phyloP scores from a whole-genome alignment of 2,888 invertebrate species.

The Ptychoptera albimana region DNA sequence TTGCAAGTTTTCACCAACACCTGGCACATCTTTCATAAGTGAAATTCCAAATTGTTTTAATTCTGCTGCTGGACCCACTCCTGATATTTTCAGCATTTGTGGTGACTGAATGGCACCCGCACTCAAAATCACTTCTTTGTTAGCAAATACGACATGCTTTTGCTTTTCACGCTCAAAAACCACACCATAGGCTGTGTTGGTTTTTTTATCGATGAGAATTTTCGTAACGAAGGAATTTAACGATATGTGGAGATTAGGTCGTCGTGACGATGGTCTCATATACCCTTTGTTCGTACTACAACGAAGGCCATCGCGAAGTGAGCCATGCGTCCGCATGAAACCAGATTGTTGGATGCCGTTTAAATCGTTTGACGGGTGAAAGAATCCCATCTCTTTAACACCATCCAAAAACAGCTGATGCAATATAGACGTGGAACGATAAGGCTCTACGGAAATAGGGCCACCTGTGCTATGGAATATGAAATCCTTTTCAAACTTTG shows the following conservation, averaged over 20 bases:
- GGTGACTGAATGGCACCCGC: slow-evolving; percentile 75
- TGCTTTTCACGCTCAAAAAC: slow-evolving; percentile 31
- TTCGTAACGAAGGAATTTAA: slow-evolving; percentile 50
- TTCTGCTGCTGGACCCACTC: slow-evolving; percentile 53
- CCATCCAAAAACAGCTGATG: slow-evolving; percentile 52
- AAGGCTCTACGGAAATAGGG: slow-evolving; percentile 55
- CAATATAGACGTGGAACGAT: slow-evolving; percentile 51
- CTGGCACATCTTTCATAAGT: slow-evolving; percentile 43
- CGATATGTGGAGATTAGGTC: slow-evolving; percentile 59
- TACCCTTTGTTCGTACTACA: slow-evolving; percentile 77
- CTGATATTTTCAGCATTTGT: slow-evolving; percentile 74
- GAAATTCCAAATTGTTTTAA: slow-evolving; percentile 42
- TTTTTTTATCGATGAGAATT: slow-evolving; percentile 42
- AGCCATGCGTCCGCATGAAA: slow-evolving; percentile 60
- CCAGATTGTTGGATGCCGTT: slow-evolving; percentile 70
- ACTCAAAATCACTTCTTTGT: slow-evolving; percentile 67
- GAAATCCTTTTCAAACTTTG: slow-evolving; percentile 36
- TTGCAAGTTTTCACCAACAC: slow-evolving; percentile 68
- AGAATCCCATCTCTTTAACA: slow-evolving; percentile 43
- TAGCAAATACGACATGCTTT: slow-evolving; percentile 39
- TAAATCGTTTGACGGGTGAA: slow-evolving; percentile 48
- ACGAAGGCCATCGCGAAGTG: slow-evolving; percentile 57
- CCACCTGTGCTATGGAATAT: slow-evolving; percentile 56
- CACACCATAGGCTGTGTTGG: slow-evolving; percentile 49
- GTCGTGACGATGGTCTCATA: slow-evolving; percentile 45